Evolutionary conservation across 2,888 invertebrate species (phyloP).

Genomic region (Limnephilus auricula): DNA sequence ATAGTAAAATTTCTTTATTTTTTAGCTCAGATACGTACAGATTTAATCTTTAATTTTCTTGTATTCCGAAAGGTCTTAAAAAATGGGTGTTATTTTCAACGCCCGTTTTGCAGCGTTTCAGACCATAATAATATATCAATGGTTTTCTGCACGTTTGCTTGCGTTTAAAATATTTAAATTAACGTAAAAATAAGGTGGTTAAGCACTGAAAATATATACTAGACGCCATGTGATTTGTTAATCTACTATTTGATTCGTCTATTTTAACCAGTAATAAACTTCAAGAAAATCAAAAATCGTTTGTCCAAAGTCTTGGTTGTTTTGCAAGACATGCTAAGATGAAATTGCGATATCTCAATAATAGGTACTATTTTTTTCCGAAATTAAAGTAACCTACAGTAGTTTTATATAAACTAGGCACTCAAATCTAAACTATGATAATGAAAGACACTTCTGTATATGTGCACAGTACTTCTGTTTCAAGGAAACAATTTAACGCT

Average conservation of each 20-base stretch:
- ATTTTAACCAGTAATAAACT: not conserved
- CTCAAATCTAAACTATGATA: not conserved
- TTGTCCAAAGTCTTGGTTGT: not conserved
- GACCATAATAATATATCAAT: conserved; percentile 17
- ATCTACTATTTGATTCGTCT: not conserved
- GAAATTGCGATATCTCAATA: not conserved
- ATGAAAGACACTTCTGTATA: not conserved
- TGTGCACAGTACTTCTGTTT: not conserved
- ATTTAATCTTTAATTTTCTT: not conserved
- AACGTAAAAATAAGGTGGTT: not conserved
- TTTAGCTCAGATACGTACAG: not conserved
- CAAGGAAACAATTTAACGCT: not conserved
- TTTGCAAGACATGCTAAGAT: not conserved
- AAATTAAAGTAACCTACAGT: not conserved
- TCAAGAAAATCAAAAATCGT: not conserved
- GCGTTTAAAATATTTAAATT: conserved; percentile 4
- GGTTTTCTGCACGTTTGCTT: not conserved
- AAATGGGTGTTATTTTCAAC: conserved; percentile 2
- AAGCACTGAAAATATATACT: not conserved
- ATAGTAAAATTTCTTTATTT: not conserved
- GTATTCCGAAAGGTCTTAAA: not conserved
- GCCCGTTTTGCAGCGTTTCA: not conserved
- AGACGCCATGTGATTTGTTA: not conserved
- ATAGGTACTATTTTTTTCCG: not conserved
- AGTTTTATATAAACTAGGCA: no score